These are phyloP conservation scores for Cylindroiulus punctatus DNA, from an alignment of 2,888 invertebrate species.

Conservation along the genomic window DNA sequence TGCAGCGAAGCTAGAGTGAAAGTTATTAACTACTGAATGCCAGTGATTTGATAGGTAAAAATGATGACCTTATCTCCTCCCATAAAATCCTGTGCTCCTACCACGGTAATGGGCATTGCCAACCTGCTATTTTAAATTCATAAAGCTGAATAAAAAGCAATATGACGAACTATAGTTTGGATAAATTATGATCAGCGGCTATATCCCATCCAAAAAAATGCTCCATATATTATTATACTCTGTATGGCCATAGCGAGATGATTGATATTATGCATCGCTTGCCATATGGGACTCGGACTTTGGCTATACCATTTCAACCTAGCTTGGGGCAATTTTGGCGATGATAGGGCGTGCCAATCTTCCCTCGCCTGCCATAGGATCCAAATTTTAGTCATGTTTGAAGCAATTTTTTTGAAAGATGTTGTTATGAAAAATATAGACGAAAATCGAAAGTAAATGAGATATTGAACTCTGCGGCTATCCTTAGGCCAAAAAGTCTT, in stretches of 20 bases:
- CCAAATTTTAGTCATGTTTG: background rate
- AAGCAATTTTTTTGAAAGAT: background rate
- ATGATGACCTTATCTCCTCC: background rate
- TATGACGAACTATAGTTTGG: background rate
- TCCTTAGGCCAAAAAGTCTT: too few species aligned
- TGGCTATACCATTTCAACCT: background rate
- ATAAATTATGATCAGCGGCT: background rate
- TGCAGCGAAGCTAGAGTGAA: background rate
- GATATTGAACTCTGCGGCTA: too few species aligned
- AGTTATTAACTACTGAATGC: too few species aligned
- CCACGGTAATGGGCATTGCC: background rate
- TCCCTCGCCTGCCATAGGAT: background rate
- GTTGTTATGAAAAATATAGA: too few species aligned
- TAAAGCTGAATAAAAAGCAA: conserved; percentile 18
- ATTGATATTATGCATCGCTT: conserved; percentile 46
- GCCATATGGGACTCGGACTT: conserved; percentile 39
- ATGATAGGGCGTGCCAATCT: background rate
- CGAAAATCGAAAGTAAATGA: background rate
- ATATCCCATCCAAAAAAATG: background rate
- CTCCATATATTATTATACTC: conserved; percentile 18
- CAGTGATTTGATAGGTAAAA: conserved; percentile 10
- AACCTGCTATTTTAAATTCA: conserved; percentile 18
- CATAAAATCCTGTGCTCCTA: background rate
- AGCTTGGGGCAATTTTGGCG: background rate
- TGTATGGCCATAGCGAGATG: background rate